Conservation (phyloP, 2,888 invertebrate genomes). For the Nomada lathburiana region DNA sequence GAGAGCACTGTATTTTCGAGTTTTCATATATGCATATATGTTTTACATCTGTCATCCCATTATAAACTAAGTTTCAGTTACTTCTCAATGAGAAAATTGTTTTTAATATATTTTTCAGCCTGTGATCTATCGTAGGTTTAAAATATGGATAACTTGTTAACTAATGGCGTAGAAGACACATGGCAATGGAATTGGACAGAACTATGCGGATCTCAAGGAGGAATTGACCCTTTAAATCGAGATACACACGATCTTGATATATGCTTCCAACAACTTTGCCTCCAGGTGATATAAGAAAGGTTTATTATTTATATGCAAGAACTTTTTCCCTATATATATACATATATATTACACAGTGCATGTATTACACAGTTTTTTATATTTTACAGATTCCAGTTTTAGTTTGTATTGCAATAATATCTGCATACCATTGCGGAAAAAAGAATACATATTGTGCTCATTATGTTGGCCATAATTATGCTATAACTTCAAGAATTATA, state of each 20-base stretch:
- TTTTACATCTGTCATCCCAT: background rate
- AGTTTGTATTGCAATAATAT: slow-evolving; percentile 90
- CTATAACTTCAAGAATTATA: slow-evolving; percentile 88
- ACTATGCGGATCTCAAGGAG: slow-evolving; percentile 89
- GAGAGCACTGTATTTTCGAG: too few relatives aligned
- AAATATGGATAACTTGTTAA: slow-evolving; percentile 67
- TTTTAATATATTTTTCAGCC: background rate
- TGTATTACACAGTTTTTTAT: slow-evolving; percentile 19
- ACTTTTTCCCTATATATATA: background rate
- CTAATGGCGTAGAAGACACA: slow-evolving; percentile 31
- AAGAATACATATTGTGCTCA: slow-evolving; percentile 88
- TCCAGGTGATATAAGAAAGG: slow-evolving; percentile 82
- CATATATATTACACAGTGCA: slow-evolving; percentile 5
- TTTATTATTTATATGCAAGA: background rate
- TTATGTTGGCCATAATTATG: slow-evolving; percentile 87
- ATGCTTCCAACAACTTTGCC: slow-evolving; percentile 93
- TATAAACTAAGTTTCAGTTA: background rate
- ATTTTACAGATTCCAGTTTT: slow-evolving; percentile 89
- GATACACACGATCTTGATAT: slow-evolving; percentile 90
- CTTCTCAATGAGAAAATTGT: background rate
- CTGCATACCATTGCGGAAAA: slow-evolving; percentile 93
- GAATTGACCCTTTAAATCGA: slow-evolving; percentile 89
- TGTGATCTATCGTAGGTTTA: slow-evolving; percentile 25
- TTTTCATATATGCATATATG: too few relatives aligned
- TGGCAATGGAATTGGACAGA: slow-evolving; percentile 90